Percentiles rank a stretch among this genome's conserved stretches.
Evolutionary conservation across 1,140 invertebrate species (phyloP).

Genomic region (Halictus rubicundus): DNA sequence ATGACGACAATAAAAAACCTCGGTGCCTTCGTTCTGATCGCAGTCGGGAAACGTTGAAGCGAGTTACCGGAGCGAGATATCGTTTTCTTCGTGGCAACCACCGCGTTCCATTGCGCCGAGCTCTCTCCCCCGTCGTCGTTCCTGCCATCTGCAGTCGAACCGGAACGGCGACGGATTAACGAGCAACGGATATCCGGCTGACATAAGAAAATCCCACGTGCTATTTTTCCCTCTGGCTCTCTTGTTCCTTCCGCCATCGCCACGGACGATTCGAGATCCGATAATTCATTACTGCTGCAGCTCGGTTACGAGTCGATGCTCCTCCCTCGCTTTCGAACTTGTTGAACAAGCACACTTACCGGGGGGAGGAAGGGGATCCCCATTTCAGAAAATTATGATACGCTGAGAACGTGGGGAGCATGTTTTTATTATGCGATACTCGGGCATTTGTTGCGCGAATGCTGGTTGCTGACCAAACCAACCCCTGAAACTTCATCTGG

Average conservation of each 20-base stretch:
- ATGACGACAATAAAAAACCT: slow-evolving; percentile 18
- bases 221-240: background rate
- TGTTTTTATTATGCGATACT: too few species aligned
- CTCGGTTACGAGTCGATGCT: too few species aligned
- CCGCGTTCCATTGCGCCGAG: background rate
- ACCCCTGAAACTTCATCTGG: too few species aligned
- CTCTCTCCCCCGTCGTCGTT: slow-evolving; percentile 13
- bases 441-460: too few species aligned
- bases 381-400: too few species aligned
- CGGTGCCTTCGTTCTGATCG: background rate
- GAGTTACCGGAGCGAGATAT: slow-evolving; percentile 11
- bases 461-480: too few species aligned
- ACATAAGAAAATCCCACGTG: slow-evolving; percentile 12
- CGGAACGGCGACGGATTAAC: slow-evolving; percentile 20
- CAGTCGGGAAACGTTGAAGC: slow-evolving; percentile 6
- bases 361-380: too few species aligned
- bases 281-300: too few species aligned
- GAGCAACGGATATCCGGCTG: slow-evolving; percentile 19
- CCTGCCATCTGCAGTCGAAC: background rate
- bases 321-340: too few species aligned
- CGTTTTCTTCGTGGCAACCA: slow-evolving; percentile 14
- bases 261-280: slow-evolving; percentile 9
- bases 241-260: background rate
- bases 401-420: too few species aligned
- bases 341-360: too few species aligned